Percentiles rank a stretch among this genome's conserved stretches.
Evolutionary conservation across 2,888 invertebrate species (phyloP).

Genomic region (Rhodophaea formosa): DNA sequence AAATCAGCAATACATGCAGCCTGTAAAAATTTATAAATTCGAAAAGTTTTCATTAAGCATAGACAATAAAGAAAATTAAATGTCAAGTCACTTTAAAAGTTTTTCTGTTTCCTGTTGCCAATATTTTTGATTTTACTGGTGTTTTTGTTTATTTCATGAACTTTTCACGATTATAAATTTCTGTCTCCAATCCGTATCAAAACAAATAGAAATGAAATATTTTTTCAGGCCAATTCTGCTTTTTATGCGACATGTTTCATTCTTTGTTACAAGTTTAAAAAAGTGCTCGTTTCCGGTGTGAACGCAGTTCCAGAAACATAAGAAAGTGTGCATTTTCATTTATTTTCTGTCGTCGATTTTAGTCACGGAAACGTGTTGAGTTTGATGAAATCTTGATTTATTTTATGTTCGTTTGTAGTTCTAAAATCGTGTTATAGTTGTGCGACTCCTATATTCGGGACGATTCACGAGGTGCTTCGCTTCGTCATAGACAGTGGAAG

Average conservation of each 20-base stretch:
- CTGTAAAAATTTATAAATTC: background rate
- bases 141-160: constrained; percentile 35
- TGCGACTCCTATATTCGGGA: constrained; percentile 45
- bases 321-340: constrained; percentile 77
- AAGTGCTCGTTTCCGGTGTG: constrained; percentile 74
- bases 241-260: constrained; percentile 49
- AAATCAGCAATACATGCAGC: too few relatives aligned
- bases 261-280: constrained; percentile 59
- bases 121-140: constrained; percentile 29
- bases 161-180: constrained; percentile 42
- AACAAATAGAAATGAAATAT: constrained; percentile 66
- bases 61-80: constrained; percentile 9
- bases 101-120: constrained; percentile 31
- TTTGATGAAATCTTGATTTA: constrained; percentile 63
- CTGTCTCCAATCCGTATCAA: constrained; percentile 36
- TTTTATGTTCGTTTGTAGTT: constrained; percentile 61
- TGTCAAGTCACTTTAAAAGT: constrained; percentile 1
- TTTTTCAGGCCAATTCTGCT: constrained; percentile 43
- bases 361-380: constrained; percentile 63
- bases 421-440: constrained; percentile 50
- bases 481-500: constrained; percentile 73
- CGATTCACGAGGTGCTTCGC: constrained; percentile 63
- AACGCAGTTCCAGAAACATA: constrained; percentile 75
- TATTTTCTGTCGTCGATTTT: constrained; percentile 79
- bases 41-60: background rate